Base-by-base conservation (phyloP, 2,888 invertebrate genomes). In the Stenotaenia linearis region DNA sequence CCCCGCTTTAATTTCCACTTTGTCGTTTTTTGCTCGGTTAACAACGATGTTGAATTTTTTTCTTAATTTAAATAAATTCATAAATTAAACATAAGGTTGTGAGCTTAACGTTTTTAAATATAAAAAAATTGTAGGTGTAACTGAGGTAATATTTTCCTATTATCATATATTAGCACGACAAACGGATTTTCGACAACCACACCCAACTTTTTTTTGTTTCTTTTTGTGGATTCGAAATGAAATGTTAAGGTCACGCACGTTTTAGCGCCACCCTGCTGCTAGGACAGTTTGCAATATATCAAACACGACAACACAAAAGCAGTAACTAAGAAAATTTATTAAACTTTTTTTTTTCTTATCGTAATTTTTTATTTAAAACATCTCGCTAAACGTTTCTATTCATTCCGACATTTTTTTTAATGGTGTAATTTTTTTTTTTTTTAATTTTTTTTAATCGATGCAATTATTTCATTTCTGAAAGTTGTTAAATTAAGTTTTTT, bases 301-400 rank as follows among this genome's bases (percentile, higher is more conserved):
- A 61, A 61, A 61, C 25, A 61, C 61, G 61, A 61, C 61, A 61
- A 61, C 61, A 61, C 61, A 61, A 61, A 61, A 61, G 61, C 61
- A 61, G 61, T 25, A 61, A 61, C 61, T 25, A 61, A 28, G 12
- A 61, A 61, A 10, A 61, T 61, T 23, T 56, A 56, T 40, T 40
- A 40, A 40, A 40, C 2, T 18, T 25, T 23, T 56, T 56, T 21
- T 21, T 25, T 56, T 6, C 56, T 56, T 23, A 61, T 25, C 61
- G 25, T 56, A 56, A 23, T 61, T 61, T 61, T 25, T 61, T 25
- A 25, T 61, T 61, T 61, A 23, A 45, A 7, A 3, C 45, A 45
- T 45, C n/a, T 45, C 2, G 45, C n/a, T 45, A 45, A 45, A 45
- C 45, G 45, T n/a, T 45, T 18, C n/a, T 3, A 3, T 45, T 45